Conservation (phyloP, 2,888 invertebrate genomes). For the Polydrusus tereticollis region DNA sequence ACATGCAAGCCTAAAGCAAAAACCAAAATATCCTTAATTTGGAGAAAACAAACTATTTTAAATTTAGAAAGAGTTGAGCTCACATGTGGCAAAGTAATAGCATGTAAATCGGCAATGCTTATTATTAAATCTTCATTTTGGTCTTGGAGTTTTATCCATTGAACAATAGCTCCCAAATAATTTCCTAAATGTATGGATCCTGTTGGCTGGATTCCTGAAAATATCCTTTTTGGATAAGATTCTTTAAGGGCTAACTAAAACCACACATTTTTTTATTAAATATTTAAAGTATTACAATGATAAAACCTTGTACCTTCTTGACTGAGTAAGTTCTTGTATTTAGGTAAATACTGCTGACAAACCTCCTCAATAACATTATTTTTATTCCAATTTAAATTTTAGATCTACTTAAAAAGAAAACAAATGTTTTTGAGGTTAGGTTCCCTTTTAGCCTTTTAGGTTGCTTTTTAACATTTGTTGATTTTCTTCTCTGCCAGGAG, state of each 20-base stretch:
- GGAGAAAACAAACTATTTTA: background rate
- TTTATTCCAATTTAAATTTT: background rate
- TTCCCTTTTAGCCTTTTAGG: no score
- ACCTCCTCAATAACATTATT: background rate
- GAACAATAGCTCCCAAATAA: slow-evolving; percentile 92
- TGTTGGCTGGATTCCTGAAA: slow-evolving; percentile 97
- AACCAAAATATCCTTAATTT: background rate
- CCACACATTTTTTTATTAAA: background rate
- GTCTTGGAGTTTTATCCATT: slow-evolving; percentile 88
- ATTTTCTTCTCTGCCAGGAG: no score
- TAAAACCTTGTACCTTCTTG: background rate
- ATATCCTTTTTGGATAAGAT: slow-evolving; percentile 69
- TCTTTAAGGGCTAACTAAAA: slow-evolving; percentile 25
- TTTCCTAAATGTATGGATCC: slow-evolving; percentile 96
- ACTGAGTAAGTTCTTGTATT: background rate
- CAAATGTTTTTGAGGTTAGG: background rate
- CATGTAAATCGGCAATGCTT: slow-evolving; percentile 93
- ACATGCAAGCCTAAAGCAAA: no score
- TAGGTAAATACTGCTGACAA: background rate
- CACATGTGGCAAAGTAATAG: slow-evolving; percentile 88
- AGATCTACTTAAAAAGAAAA: background rate
- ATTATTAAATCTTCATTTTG: slow-evolving; percentile 77
- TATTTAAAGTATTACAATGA: background rate
- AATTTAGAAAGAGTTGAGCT: slow-evolving; percentile 22
- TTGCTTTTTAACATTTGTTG: no score